phyloP scores from a whole-genome alignment of 2,797 vertebrate genomes.

The Chaenodraco wilsoni region DNA sequence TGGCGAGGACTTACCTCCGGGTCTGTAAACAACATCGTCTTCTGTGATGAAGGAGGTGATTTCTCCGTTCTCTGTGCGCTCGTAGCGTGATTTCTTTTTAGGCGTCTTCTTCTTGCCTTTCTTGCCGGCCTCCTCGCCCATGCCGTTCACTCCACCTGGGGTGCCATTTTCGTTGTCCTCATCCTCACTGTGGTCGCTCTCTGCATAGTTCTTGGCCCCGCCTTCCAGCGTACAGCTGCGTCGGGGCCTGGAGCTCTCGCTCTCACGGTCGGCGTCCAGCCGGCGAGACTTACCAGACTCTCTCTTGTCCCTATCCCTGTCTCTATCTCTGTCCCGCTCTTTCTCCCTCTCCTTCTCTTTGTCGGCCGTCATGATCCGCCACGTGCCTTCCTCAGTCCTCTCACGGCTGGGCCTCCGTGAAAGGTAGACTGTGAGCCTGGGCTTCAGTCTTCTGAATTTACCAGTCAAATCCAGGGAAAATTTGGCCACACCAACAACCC shows the following conservation, averaged over 20 bases:
- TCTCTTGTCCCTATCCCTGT: slow-evolving; percentile 92
- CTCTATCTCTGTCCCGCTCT: slow-evolving; percentile 92
- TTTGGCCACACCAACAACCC: slow-evolving; percentile 99
- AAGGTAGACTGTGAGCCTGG: slow-evolving; percentile 99
- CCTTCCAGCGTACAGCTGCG: slow-evolving; percentile 97
- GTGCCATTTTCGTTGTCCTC: slow-evolving; percentile 92
- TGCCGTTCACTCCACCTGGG: slow-evolving; percentile 87
- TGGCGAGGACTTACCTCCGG: slow-evolving; percentile 88
- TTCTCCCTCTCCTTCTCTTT: slow-evolving; percentile 98
- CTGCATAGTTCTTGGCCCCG: slow-evolving; percentile 97
- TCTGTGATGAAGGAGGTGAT: slow-evolving; percentile 98
- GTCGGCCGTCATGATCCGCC: slow-evolving; percentile 99
- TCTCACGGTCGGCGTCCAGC: slow-evolving; percentile 88
- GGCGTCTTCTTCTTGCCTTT: slow-evolving; percentile 97
- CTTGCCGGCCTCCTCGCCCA: slow-evolving; percentile 92
- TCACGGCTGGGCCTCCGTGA: slow-evolving; percentile 99
- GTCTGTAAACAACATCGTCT: slow-evolving; percentile 95
- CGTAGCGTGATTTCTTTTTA: slow-evolving; percentile 97
- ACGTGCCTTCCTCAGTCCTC: slow-evolving; percentile 99
- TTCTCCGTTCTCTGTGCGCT: slow-evolving; percentile 95
- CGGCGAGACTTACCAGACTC: slow-evolving; percentile 90
- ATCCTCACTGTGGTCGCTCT: slow-evolving; percentile 97
- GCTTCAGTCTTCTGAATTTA: slow-evolving; percentile 99
- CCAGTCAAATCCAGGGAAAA: slow-evolving; percentile 99
- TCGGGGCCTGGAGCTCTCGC: slow-evolving; percentile 91